Conservation (phyloP, 1,140 invertebrate species). For the Heliconius himera region DNA sequence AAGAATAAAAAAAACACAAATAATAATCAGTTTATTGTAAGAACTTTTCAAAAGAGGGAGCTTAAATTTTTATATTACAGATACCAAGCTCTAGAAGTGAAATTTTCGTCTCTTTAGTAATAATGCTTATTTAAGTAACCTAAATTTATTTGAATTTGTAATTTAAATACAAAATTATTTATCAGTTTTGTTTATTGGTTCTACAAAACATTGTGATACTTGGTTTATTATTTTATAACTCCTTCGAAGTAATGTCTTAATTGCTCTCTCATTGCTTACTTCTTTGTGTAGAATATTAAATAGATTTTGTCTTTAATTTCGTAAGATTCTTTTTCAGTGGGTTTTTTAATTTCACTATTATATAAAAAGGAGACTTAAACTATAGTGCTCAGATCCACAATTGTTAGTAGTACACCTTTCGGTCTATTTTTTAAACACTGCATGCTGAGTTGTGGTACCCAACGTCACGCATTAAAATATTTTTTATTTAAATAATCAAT, state of each 20-base stretch:
- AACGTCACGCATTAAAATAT: too few relatives aligned
- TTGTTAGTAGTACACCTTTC: too few relatives aligned
- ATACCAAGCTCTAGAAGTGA: background rate
- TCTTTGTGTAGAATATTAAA: slow-evolving; percentile 4
- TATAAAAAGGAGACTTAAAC: too few relatives aligned
- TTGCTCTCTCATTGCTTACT: slow-evolving; percentile 13
- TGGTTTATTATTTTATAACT: slow-evolving; percentile 33
- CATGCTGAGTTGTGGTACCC: too few relatives aligned
- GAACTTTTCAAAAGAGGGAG: too few relatives aligned
- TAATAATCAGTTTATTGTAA: too few relatives aligned
- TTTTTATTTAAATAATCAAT: too few relatives aligned
- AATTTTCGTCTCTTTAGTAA: background rate
- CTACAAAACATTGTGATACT: slow-evolving; percentile 22
- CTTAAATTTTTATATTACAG: background rate
- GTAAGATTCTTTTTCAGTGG: background rate
- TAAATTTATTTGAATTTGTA: background rate
- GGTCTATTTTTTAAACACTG: too few relatives aligned
- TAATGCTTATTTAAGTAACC: background rate
- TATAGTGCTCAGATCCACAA: too few relatives aligned
- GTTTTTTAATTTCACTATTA: too few relatives aligned
- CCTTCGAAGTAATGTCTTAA: slow-evolving; percentile 21
- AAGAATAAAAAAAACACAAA: too few relatives aligned
- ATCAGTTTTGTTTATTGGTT: slow-evolving; percentile 30
- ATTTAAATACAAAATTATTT: slow-evolving; percentile 32
- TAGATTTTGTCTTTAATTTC: background rate